phyloP scores from a whole-genome alignment of 2,113 vertebrate genomes.

The Nothoprocta pentlandii region DNA sequence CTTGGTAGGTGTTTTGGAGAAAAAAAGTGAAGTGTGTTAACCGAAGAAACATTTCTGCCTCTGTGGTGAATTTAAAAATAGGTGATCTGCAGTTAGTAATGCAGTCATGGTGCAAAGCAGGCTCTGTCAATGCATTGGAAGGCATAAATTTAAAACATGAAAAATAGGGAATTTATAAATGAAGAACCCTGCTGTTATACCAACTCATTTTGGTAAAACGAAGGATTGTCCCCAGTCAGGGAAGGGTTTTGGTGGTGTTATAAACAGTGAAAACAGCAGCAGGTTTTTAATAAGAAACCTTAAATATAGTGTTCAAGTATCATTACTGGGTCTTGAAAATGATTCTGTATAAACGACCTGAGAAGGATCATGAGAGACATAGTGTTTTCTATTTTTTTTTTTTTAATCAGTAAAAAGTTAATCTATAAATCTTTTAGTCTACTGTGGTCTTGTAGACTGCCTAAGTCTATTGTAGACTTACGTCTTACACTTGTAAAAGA shows the following conservation, averaged over 20 bases:
- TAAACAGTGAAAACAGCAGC: background rate
- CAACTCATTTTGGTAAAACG: background rate
- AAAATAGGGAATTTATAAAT: background rate
- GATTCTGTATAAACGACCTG: background rate
- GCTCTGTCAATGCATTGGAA: fast-evolving
- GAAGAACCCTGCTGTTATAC: background rate
- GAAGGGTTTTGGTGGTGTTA: background rate
- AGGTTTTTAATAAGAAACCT: background rate
- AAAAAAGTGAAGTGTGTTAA: background rate
- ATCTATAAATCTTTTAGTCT: background rate
- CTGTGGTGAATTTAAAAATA: background rate
- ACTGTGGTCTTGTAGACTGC: too few species aligned
- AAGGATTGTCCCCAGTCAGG: background rate
- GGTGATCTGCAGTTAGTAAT: fast-evolving
- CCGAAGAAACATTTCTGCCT: background rate
- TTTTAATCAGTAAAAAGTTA: background rate
- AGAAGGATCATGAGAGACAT: background rate
- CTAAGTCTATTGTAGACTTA: too few species aligned
- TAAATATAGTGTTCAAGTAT: background rate
- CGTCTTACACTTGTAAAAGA: background rate
- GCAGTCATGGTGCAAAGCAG: background rate
- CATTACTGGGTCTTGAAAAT: background rate
- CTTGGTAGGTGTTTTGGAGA: background rate
- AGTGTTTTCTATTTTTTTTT: background rate
- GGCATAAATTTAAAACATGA: background rate